These are phyloP conservation scores for Crotalus viridis DNA, from an alignment of 2,113 vertebrate species.

Conservation along the genomic window DNA sequence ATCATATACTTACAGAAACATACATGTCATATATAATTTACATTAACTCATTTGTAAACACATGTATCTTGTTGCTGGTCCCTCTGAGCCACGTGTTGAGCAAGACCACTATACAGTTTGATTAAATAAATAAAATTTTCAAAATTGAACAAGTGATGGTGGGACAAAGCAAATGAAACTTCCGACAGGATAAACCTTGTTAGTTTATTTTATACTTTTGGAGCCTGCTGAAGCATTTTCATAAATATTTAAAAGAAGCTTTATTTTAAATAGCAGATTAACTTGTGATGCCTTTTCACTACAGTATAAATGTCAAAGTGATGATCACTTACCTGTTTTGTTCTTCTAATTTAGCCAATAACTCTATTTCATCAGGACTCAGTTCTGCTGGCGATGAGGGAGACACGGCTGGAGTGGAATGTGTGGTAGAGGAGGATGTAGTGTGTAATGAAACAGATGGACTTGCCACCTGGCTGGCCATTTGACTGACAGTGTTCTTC, in stretches of 20 bases:
- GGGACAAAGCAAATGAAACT: neutral
- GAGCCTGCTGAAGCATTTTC: neutral
- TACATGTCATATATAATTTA: neutral
- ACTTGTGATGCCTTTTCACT: neutral
- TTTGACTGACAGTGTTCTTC: conserved; percentile 99
- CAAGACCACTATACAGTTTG: neutral
- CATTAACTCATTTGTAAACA: neutral
- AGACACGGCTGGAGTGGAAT: conserved; percentile 84
- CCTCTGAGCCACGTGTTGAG: neutral
- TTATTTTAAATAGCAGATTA: neutral
- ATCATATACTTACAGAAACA: neutral
- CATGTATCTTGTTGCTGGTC: neutral
- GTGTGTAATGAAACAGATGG: conserved; percentile 88
- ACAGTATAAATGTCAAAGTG: neutral
- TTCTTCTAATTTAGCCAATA: conserved; percentile 94
- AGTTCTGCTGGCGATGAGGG: conserved; percentile 85
- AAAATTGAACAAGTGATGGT: neutral
- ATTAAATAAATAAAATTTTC: neutral
- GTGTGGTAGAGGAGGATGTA: conserved; percentile 83
- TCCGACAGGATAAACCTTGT: neutral
- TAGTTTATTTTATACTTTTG: neutral
- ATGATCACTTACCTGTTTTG: conserved; percentile 86
- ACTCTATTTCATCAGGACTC: conserved; percentile 91
- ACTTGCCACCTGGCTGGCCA: conserved; percentile 98
- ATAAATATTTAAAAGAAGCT: neutral